These are phyloP conservation scores for Emydoidea blandingii DNA, from an alignment of 2,797 vertebrate genomes.

Conservation along the genomic window DNA sequence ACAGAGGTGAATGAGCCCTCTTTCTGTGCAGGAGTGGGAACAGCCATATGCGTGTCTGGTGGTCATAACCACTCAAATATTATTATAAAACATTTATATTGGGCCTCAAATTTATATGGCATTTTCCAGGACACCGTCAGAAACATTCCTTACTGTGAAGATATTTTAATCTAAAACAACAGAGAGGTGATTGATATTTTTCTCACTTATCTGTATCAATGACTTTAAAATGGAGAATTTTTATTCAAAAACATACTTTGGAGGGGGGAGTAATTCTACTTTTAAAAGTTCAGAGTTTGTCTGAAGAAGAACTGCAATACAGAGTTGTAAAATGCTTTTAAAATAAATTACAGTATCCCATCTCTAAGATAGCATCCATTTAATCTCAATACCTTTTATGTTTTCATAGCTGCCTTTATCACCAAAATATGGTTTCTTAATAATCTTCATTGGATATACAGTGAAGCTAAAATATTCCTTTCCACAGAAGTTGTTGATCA, in stretches of 20 bases:
- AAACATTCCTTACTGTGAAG: neutral
- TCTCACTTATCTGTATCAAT: neutral
- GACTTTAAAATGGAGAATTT: neutral
- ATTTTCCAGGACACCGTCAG: neutral
- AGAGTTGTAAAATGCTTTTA: conserved; percentile 7
- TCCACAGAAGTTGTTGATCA: neutral
- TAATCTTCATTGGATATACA: neutral
- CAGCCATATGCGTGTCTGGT: neutral
- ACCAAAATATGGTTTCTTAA: neutral
- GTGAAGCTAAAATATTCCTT: neutral
- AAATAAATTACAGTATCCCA: neutral
- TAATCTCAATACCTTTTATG: neutral
- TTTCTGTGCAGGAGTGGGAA: neutral
- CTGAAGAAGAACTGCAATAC: neutral
- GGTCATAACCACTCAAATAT: neutral
- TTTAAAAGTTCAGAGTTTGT: neutral
- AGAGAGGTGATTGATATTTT: neutral
- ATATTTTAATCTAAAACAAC: neutral
- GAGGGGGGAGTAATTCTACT: neutral
- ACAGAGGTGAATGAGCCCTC: neutral
- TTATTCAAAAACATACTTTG: neutral
- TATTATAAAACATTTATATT: fast-evolving
- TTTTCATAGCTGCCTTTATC: neutral
- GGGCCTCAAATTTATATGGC: neutral
- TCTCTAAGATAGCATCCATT: neutral